A percentile compares a stretch with the other conserved stretches of the same genome.
Evolutionary conservation across 2,888 invertebrate genomes (phyloP).

Genomic region (Acleris sparsana): DNA sequence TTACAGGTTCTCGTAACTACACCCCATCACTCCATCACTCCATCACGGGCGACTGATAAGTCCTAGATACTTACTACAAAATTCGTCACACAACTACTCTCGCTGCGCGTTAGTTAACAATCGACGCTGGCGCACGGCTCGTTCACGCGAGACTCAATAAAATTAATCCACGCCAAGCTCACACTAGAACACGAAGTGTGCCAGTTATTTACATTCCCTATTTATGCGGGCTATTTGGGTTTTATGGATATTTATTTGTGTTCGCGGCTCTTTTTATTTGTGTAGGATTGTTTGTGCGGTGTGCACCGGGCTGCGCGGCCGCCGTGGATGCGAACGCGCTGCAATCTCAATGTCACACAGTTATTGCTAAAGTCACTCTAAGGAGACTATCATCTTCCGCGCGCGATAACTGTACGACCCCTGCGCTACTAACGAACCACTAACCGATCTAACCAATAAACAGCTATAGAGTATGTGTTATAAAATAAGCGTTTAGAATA

Average conservation of each 20-base stretch:
- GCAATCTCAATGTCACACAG: constrained; percentile 46
- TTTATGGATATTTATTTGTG: constrained; percentile 56
- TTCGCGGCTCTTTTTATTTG: constrained; percentile 48
- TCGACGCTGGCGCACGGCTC: constrained; percentile 34
- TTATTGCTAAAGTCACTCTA: constrained; percentile 54
- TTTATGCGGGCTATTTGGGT: constrained; percentile 64
- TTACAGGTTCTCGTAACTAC: constrained; percentile 2
- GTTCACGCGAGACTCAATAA: constrained; percentile 48
- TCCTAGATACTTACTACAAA: constrained; percentile 1
- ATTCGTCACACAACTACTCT: constrained; percentile 10
- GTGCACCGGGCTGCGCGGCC: constrained; percentile 8
- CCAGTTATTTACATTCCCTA: constrained; percentile 67
- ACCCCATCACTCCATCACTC: constrained; percentile 17
- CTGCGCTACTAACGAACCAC: background rate
- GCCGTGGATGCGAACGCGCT: background rate
- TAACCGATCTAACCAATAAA: too few species aligned
- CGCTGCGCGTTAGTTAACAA: too few species aligned
- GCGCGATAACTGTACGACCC: constrained; percentile 32
- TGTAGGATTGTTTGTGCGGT: constrained; percentile 41
- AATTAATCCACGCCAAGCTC: constrained; percentile 50
- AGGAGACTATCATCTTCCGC: constrained; percentile 52
- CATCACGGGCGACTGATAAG: constrained; percentile 25
- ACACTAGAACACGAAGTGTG: constrained; percentile 57
- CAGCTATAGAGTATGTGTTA: too few species aligned
- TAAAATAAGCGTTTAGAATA: too few species aligned